Conservation (phyloP, 64 coral and sea anemone genomes). For the Porites australiensis region DNA sequence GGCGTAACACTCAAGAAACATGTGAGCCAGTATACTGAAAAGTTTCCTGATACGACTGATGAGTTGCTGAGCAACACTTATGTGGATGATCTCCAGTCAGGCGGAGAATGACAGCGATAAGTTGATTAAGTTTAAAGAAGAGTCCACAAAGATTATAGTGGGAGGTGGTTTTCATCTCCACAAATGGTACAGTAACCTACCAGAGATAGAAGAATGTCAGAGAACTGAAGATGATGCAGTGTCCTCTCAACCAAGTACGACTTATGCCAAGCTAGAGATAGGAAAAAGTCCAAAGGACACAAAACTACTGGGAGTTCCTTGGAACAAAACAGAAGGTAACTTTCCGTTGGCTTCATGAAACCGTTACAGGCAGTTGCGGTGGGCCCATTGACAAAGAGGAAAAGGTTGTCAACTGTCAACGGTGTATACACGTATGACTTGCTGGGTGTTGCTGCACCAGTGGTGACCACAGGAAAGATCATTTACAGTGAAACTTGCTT, state of each 20-base stretch:
- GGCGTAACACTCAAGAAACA: neutral
- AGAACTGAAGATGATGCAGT: too few relatives aligned
- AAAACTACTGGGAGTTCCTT: slow-evolving; percentile 54
- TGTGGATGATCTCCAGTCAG: too few relatives aligned
- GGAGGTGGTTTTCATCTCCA: neutral
- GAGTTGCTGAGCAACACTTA: too few relatives aligned
- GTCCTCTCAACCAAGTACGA: too few relatives aligned
- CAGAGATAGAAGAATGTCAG: neutral
- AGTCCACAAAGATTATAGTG: neutral
- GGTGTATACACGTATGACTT: slow-evolving; percentile 50
- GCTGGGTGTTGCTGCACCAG: slow-evolving; percentile 63
- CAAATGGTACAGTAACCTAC: neutral
- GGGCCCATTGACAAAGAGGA: slow-evolving; percentile 67
- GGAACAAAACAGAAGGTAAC: slow-evolving; percentile 21
- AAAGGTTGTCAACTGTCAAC: slow-evolving; percentile 72
- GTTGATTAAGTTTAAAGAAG: neutral
- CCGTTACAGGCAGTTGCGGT: neutral
- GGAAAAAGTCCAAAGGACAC: too few relatives aligned
- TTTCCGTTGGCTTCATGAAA: neutral
- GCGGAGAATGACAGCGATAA: neutral
- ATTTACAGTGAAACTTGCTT: slow-evolving; percentile 72
- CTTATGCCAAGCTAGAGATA: too few relatives aligned
- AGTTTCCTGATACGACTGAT: neutral
- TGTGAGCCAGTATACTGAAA: neutral
- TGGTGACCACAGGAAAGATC: slow-evolving; percentile 60